A percentile compares a stretch with the other conserved stretches of the same genome.
phyloP scores from a whole-genome alignment of 2,888 invertebrate genomes.

The Drosophila eohydei region DNA sequence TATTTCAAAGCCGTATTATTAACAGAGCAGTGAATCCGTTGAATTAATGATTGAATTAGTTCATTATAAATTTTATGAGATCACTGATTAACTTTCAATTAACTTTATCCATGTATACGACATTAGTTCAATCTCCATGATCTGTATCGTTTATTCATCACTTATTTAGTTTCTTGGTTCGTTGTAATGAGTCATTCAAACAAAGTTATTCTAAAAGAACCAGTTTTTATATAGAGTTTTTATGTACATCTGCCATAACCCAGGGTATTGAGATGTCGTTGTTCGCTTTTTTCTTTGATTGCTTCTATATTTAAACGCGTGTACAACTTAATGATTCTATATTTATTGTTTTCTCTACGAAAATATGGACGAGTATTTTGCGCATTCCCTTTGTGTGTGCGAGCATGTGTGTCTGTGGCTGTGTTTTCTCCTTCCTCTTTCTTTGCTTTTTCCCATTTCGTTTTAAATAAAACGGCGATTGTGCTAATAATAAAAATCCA shows the following conservation, averaged over 20 bases:
- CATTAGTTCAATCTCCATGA: not conserved
- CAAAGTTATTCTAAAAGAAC: not conserved
- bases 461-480: constrained; percentile 69
- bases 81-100: too few species aligned
- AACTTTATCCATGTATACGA: too few species aligned
- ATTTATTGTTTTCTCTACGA: constrained; percentile 82
- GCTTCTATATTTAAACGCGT: constrained; percentile 79
- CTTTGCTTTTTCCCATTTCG: constrained; percentile 22
- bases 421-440: constrained; percentile 2
- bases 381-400: constrained; percentile 68
- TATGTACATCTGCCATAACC: not conserved
- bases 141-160: too few species aligned
- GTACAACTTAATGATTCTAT: constrained; percentile 83
- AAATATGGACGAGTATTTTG: constrained; percentile 82
- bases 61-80: not conserved
- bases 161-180: not conserved
- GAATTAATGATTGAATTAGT: not conserved
- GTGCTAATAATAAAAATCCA: constrained; percentile 66
- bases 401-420: not conserved
- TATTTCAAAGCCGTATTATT: not conserved
- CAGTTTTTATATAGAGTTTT: not conserved
- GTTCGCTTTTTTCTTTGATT: constrained; percentile 18
- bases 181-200: not conserved
- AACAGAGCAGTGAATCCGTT: not conserved
- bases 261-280: constrained; percentile 2